Evolutionary conservation across 2,888 invertebrate genomes (phyloP).

Genomic region (Shargacucullia verbasci): DNA sequence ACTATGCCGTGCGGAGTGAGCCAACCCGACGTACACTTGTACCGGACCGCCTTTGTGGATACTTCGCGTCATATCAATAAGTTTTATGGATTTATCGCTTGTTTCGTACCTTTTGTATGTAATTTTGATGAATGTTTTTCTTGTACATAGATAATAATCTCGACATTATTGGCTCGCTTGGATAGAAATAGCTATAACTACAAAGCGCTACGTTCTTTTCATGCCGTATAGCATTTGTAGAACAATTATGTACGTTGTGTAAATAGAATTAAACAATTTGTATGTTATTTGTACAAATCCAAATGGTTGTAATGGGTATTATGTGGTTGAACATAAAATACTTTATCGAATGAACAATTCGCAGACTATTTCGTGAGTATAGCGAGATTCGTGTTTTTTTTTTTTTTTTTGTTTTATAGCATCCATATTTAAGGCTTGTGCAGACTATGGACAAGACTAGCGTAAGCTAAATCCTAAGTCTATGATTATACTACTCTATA

Average conservation of each 20-base stretch:
- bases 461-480: no score
- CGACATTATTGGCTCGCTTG: no score
- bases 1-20: conserved; percentile 66
- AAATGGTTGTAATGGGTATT: conserved; percentile 25
- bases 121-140: conserved; percentile 21
- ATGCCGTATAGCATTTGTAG: no score
- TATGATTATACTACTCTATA: no score
- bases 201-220: no score
- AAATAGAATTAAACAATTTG: conserved; percentile 32
- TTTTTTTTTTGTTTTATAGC: background rate
- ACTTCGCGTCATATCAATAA: conserved; percentile 53
- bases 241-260: background rate
- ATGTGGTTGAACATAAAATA: conserved; percentile 14
- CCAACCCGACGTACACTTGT: conserved; percentile 39
- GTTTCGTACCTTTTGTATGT: conserved; percentile 38
- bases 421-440: no score
- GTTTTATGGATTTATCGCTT: conserved; percentile 52
- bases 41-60: conserved; percentile 33
- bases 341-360: conserved; percentile 18
- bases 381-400: background rate
- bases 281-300: conserved; percentile 17
- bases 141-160: background rate
- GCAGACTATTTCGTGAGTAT: conserved; percentile 6
- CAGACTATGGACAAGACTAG: no score
- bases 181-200: no score